Base-by-base conservation (phyloP, 2,113 vertebrate genomes). In the Passer montanus region DNA sequence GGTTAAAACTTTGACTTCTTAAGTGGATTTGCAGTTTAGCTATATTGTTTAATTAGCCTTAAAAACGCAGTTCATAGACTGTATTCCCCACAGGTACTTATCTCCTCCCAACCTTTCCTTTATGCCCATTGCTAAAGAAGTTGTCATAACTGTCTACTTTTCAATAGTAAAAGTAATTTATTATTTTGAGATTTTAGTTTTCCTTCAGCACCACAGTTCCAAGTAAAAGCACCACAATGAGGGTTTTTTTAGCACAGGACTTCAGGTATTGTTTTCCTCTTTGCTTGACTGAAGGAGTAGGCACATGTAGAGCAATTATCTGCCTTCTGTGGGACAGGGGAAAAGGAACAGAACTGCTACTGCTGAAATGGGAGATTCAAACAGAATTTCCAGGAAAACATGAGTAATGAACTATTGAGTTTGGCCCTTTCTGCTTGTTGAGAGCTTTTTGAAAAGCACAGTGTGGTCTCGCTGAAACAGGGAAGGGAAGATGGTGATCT, bases 251-350 rank as follows among this genome's bases (percentile, higher is more conserved):
- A 86, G 46, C 43, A 74, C 28, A 70, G 18, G 30, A 49, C 4
- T 66, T 80, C 12, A 73, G 1, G 37, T 58, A 27, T 1, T 26
- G 13, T 16, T 63, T 70, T 77, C n/a, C 9, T 30, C 16, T 72
- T 75, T 44, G 28, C 44, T 47, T 75, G 43, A 30, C 1, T 50
- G 28, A 60, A 44, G 14, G 22, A 68, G 18, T 4, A 33, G 35
- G 46, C 43, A 50, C 2, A 5, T 4, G 13, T 0, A 56, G n/a
- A 66, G 19, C 31, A 82, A 52, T 10, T 7, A 33, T 37, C 41
- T 52, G 33, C 27, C 30, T 10, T 68, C 12, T 5, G 4, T 2
- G 8, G 50, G 52, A 27, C 2, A 2, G 33, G 15, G 24, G 21
- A n/a, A 44, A 17, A 82, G 8, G 22, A 53, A 17, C 20, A 46